phyloP scores from a whole-genome alignment of 2,113 vertebrate species.

The Ivindomyrus marchei region DNA sequence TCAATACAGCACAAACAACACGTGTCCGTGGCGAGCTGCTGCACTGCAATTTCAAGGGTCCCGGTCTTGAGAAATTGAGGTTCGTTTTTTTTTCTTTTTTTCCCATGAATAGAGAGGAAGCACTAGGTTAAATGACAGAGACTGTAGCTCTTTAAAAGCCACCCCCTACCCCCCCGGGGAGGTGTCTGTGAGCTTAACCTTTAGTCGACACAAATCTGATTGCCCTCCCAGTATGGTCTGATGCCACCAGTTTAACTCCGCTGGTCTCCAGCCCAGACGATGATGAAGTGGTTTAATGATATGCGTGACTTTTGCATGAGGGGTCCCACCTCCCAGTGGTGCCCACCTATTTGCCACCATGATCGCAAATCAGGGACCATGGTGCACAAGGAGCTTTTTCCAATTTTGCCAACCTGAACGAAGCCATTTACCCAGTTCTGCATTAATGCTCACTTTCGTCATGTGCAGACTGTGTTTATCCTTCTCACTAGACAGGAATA shows the following conservation, averaged over 20 bases:
- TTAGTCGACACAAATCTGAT: neutral
- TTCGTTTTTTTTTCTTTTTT: neutral
- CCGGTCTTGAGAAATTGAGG: constrained; percentile 11
- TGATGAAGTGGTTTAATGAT: constrained; percentile 2
- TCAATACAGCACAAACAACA: constrained; percentile 11
- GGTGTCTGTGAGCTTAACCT: constrained; percentile 10
- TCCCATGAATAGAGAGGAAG: neutral
- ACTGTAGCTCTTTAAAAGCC: neutral
- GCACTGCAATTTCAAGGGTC: constrained; percentile 17
- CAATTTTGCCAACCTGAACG: neutral
- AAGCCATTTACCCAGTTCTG: neutral
- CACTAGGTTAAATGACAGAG: neutral
- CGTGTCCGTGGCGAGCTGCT: neutral
- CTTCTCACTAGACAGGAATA: neutral
- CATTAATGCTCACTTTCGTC: neutral
- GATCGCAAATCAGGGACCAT: neutral
- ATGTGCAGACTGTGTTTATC: neutral
- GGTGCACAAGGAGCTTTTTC: neutral
- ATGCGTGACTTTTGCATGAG: neutral
- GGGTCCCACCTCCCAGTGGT: neutral
- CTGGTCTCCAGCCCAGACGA: neutral
- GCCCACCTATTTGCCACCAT: constrained; percentile 3
- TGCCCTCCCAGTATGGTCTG: neutral
- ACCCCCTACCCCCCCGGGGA: neutral
- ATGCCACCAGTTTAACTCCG: neutral